These are phyloP conservation scores for Thripadectes ignobilis DNA, from an alignment of 2,797 vertebrate genomes.

Conservation along the genomic window DNA sequence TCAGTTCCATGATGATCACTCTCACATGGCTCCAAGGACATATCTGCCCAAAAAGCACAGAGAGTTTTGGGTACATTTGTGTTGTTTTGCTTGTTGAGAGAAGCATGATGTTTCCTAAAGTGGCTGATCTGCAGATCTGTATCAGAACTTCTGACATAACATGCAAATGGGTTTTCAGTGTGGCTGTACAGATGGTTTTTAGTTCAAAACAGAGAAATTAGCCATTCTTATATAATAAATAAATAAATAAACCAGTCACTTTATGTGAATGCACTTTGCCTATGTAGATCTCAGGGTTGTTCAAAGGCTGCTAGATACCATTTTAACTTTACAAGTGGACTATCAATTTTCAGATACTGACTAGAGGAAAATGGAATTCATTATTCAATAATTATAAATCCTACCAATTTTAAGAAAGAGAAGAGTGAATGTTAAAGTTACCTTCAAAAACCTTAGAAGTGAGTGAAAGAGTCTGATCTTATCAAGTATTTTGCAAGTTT, in stretches of 20 bases:
- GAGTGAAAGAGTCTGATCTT: neutral
- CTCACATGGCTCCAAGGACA: neutral
- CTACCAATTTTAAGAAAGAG: neutral
- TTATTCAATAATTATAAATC: neutral
- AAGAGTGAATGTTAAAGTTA: neutral
- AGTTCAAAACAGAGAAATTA: neutral
- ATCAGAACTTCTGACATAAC: neutral
- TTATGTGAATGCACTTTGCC: neutral
- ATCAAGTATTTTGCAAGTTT: neutral
- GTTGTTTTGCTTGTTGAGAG: neutral
- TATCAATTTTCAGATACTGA: neutral
- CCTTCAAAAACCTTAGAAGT: neutral
- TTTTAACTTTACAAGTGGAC: neutral
- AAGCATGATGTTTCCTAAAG: fast-evolving
- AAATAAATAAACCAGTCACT: neutral
- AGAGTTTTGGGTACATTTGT: neutral
- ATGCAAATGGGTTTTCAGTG: neutral
- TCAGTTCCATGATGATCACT: neutral
- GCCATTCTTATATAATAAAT: neutral
- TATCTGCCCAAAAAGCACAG: neutral
- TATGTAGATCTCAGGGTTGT: neutral
- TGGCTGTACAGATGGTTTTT: neutral
- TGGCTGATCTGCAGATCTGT: neutral
- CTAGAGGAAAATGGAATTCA: neutral
- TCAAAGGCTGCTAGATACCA: neutral